phyloP scores from a whole-genome alignment of 2,113 vertebrate species.

The Oophaga pumilio region DNA sequence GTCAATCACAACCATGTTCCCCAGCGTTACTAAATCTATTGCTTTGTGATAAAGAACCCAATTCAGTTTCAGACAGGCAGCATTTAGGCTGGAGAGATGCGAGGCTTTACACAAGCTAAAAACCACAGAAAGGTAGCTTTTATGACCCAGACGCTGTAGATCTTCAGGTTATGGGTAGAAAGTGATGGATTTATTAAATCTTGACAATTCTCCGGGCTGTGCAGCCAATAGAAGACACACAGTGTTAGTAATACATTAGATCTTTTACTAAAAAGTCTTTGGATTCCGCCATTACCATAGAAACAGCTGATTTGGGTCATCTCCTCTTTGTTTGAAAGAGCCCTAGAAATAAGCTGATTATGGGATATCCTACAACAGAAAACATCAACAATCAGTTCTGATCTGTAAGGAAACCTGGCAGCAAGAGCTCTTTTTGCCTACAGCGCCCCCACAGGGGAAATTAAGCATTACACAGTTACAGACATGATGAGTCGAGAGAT shows the following conservation, averaged over 20 bases:
- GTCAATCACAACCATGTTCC: slow-evolving; percentile 23
- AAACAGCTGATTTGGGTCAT: too few relatives aligned
- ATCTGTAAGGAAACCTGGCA: background rate
- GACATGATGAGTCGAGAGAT: too few relatives aligned
- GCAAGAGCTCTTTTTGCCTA: background rate
- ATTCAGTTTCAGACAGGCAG: slow-evolving; percentile 10
- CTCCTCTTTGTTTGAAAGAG: too few relatives aligned
- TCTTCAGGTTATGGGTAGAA: background rate
- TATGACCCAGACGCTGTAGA: background rate
- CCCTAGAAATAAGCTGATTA: background rate
- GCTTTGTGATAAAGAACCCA: slow-evolving; percentile 39
- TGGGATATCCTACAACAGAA: background rate
- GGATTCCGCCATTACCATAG: too few relatives aligned
- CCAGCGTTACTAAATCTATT: slow-evolving; percentile 7
- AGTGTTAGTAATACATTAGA: background rate
- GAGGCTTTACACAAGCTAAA: background rate
- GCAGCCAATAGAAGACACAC: background rate
- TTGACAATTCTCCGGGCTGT: too few relatives aligned
- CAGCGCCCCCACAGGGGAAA: background rate
- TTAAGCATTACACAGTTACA: background rate
- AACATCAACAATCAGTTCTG: background rate
- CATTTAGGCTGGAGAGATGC: background rate
- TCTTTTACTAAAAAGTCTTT: background rate
- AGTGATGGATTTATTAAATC: background rate
- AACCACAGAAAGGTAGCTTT: background rate